These are phyloP conservation scores for Romanomermis culicivorax DNA, from an alignment of 2,888 invertebrate species.

Conservation along the genomic window DNA sequence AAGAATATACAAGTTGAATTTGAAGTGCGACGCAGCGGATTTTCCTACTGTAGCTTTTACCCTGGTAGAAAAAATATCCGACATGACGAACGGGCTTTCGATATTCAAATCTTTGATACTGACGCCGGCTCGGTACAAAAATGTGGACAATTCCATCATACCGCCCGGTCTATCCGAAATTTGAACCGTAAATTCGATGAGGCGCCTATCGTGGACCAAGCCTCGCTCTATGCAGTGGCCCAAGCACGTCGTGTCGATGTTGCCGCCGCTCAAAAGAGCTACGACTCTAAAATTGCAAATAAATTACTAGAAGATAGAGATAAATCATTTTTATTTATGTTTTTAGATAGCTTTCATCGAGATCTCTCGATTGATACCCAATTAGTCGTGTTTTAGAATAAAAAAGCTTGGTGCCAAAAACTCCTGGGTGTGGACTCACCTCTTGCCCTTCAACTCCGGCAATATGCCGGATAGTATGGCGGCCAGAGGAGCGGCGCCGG, in stretches of 20 bases:
- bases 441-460: slow-evolving; percentile 57
- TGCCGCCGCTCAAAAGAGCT: slow-evolving; percentile 35
- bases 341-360: no score
- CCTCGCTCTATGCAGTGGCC: slow-evolving; percentile 34
- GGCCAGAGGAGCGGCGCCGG: slow-evolving; percentile 62
- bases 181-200: slow-evolving; percentile 32
- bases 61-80: slow-evolving; percentile 52
- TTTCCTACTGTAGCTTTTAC: no score
- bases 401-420: no score
- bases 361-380: no score
- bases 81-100: slow-evolving; percentile 75
- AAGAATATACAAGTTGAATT: no score
- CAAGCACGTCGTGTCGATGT: slow-evolving; percentile 37
- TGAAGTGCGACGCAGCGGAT: no score
- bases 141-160: slow-evolving; percentile 32
- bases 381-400: no score
- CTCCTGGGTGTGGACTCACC: no score
- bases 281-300: no score
- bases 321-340: no score
- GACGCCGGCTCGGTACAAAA: slow-evolving; percentile 32
- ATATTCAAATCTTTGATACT: slow-evolving; percentile 80
- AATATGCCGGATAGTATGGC: slow-evolving; percentile 58
- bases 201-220: slow-evolving; percentile 34
- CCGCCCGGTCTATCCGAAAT: slow-evolving; percentile 37
- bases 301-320: no score